Conservation (phyloP, 2,888 invertebrate genomes). For the Lithophane leautieri region DNA sequence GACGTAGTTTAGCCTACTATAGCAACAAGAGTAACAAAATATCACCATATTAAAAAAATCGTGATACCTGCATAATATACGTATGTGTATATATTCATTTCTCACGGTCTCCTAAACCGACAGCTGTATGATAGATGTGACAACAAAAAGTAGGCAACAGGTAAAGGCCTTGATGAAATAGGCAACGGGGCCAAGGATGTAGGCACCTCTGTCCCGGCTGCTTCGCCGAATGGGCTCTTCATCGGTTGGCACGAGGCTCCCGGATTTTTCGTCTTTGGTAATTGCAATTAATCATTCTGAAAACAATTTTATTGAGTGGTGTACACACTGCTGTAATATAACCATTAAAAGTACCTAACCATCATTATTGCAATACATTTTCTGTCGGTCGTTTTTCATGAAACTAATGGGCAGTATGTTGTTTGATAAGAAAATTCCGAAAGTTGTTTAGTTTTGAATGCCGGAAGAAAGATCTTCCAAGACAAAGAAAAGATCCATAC, state of each 20-base stretch:
- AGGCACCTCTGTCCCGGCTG: slow-evolving; percentile 58
- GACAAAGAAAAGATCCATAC: neutral
- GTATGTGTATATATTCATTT: slow-evolving; percentile 50
- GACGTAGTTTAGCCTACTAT: neutral
- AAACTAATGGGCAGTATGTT: neutral
- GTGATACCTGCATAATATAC: slow-evolving; percentile 12
- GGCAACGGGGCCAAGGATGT: slow-evolving; percentile 79
- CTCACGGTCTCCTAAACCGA: slow-evolving; percentile 60
- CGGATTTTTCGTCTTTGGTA: neutral
- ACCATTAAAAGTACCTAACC: neutral
- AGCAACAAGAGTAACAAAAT: slow-evolving; percentile 23
- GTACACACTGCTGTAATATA: neutral
- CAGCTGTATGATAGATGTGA: slow-evolving; percentile 68
- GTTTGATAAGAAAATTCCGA: neutral
- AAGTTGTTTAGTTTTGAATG: neutral
- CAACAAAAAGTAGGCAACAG: slow-evolving; percentile 76
- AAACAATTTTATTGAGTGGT: neutral
- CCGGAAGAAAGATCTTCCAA: neutral
- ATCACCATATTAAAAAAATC: neutral
- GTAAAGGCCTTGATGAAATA: slow-evolving; percentile 75
- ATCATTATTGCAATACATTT: neutral
- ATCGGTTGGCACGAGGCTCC: slow-evolving; percentile 9
- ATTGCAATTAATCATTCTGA: neutral
- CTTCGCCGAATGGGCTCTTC: slow-evolving; percentile 46
- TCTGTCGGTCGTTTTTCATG: neutral